Conservation (phyloP, 2,113 vertebrate genomes). For the Orycteropus afer region DNA sequence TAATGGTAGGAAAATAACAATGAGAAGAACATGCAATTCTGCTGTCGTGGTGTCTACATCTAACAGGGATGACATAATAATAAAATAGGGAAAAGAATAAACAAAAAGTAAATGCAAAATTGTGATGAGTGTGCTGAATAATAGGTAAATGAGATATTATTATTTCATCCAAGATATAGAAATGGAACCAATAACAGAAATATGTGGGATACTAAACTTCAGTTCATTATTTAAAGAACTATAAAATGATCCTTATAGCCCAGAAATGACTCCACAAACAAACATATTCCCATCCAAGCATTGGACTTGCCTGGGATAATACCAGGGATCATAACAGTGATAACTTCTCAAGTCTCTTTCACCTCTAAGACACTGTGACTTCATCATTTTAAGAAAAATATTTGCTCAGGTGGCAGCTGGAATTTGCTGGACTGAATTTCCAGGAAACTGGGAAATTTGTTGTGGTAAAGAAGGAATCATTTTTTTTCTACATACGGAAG, state of each 20-base stretch:
- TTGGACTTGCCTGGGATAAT: neutral
- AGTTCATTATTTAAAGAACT: neutral
- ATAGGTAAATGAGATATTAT: neutral
- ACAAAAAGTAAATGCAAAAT: neutral
- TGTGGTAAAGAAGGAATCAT: neutral
- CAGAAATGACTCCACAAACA: neutral
- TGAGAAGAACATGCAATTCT: neutral
- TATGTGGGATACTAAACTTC: neutral
- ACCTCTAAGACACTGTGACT: neutral
- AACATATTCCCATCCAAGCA: neutral
- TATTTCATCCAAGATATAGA: neutral
- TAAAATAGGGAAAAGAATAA: neutral
- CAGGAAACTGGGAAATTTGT: neutral
- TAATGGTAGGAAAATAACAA: neutral
- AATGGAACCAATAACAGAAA: neutral
- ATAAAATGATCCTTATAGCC: neutral
- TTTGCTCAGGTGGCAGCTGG: neutral
- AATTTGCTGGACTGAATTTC: conserved; percentile 12
- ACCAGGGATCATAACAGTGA: neutral
- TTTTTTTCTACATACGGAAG: neutral
- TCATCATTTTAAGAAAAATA: neutral
- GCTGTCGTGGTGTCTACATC: neutral
- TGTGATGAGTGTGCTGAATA: neutral
- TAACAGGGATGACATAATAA: neutral
- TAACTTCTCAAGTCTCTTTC: neutral